Evolutionary conservation across 2,113 vertebrate genomes (phyloP).

Genomic region (Antigone vipio): DNA sequence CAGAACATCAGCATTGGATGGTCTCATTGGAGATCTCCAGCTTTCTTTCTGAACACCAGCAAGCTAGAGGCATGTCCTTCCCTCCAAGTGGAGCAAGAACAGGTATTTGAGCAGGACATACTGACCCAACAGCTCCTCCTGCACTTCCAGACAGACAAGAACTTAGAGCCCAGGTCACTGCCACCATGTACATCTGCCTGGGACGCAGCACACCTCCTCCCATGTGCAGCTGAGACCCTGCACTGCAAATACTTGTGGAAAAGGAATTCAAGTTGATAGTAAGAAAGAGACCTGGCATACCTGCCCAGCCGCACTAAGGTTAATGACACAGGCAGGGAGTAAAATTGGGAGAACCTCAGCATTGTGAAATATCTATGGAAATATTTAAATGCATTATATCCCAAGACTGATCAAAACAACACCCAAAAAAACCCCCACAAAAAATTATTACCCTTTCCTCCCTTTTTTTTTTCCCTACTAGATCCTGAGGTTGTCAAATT

Average conservation of each 20-base stretch:
- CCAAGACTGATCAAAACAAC: neutral
- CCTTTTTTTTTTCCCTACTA: neutral
- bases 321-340: neutral
- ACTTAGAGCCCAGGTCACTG: neutral
- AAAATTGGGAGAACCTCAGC: neutral
- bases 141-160: neutral
- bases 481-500: neutral
- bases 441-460: neutral
- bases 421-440: neutral
- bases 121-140: neutral
- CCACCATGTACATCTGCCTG: neutral
- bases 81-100: neutral
- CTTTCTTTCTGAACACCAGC: neutral
- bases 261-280: neutral
- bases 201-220: neutral
- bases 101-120: neutral
- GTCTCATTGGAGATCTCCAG: neutral
- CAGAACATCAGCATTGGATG: neutral
- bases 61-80: neutral
- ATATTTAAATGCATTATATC: neutral
- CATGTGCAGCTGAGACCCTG: fast-evolving
- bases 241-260: neutral
- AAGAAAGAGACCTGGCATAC: neutral
- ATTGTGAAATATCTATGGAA: neutral
- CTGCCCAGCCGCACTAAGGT: neutral